These are phyloP conservation scores for Drosophila macrothrix DNA, from an alignment of 2,888 invertebrate genomes.

Conservation along the genomic window DNA sequence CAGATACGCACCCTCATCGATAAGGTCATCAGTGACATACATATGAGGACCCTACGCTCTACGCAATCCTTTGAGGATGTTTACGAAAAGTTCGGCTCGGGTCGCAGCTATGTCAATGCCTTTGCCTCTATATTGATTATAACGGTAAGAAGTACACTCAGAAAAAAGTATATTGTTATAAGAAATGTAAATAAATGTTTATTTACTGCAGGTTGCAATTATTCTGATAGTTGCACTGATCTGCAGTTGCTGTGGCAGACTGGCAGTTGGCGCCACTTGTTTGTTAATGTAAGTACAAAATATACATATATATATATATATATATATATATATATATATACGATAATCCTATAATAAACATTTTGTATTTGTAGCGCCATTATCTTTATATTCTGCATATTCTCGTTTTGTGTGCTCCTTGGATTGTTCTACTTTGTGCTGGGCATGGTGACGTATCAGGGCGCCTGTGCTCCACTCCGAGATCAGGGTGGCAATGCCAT, in stretches of 20 bases:
- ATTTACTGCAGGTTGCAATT: conserved; percentile 86
- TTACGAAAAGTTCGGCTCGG: conserved; percentile 37
- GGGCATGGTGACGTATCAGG: conserved; percentile 89
- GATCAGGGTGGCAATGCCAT: conserved; percentile 32
- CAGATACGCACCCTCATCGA: conserved; percentile 29
- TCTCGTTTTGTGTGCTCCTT: conserved; percentile 88
- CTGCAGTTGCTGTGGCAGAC: conserved; percentile 96
- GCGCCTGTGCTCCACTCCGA: conserved; percentile 90
- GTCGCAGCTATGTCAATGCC: conserved; percentile 85
- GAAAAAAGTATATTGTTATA: not conserved
- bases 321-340: no score
- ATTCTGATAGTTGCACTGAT: conserved; percentile 92
- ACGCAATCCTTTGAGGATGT: conserved; percentile 56
- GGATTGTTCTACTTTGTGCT: conserved; percentile 89
- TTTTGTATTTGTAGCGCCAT: conserved; percentile 87
- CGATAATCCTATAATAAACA: not conserved
- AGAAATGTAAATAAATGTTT: no score
- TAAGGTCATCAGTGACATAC: conserved; percentile 39
- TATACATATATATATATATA: no score
- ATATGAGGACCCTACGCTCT: conserved; percentile 33
- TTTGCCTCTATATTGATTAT: conserved; percentile 89
- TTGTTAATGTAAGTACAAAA: conserved; percentile 88
- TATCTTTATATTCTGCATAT: conserved; percentile 91
- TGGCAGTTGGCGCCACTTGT: conserved; percentile 92
- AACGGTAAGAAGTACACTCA: conserved; percentile 85